These are phyloP conservation scores for Haemorhous mexicanus DNA, from an alignment of 2,113 vertebrate genomes.

Conservation along the genomic window DNA sequence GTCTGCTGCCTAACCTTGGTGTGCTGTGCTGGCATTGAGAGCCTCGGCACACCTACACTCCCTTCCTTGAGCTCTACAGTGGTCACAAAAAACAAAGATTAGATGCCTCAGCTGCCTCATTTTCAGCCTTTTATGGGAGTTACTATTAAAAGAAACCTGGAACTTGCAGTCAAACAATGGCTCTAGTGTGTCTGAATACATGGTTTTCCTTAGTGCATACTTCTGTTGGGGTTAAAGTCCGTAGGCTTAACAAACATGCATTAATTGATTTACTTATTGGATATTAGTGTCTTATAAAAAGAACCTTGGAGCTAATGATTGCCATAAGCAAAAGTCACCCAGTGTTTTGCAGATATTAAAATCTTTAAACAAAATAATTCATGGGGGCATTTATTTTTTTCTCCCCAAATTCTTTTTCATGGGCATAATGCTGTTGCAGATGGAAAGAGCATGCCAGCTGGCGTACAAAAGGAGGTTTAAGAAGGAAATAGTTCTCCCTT, in stretches of 20 bases:
- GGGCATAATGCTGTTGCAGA: not conserved
- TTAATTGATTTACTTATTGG: slow-evolving; percentile 2
- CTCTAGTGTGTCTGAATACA: slow-evolving; percentile 7
- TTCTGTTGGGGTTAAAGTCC: slow-evolving; percentile 4
- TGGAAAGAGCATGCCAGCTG: not conserved
- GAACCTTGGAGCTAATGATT: not conserved
- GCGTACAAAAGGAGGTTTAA: not conserved
- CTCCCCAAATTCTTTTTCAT: not conserved
- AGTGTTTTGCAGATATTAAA: not conserved
- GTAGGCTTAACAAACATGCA: not conserved
- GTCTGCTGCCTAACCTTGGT: not conserved
- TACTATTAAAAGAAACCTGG: slow-evolving; percentile 47
- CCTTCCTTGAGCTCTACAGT: not conserved
- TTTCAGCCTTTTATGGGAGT: slow-evolving; percentile 49
- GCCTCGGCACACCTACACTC: not conserved
- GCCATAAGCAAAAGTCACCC: not conserved
- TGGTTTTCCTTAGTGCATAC: not conserved
- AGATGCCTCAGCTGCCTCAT: not conserved
- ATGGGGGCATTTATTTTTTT: fast-evolving
- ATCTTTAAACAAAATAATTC: not conserved
- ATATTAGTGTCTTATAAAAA: not conserved
- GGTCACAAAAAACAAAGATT: not conserved
- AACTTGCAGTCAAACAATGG: slow-evolving; percentile 22
- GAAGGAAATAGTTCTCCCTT: slow-evolving; percentile 6
- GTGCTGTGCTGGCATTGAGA: not conserved